Evolutionary conservation across 2,797 vertebrate species (phyloP).

Genomic region (Aldrovandia affinis): DNA sequence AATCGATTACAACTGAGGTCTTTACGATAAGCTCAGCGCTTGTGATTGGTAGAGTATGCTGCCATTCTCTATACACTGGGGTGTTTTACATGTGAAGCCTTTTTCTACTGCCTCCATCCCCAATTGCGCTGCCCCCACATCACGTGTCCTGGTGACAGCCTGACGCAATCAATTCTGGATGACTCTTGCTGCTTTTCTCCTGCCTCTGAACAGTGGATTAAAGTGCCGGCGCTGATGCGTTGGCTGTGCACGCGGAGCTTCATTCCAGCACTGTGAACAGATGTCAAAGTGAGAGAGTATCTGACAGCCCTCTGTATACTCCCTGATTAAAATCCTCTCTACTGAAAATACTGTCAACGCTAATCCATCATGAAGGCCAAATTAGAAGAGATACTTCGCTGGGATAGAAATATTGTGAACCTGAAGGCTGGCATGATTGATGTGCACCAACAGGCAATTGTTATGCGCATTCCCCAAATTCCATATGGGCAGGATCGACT

Average conservation of each 20-base stretch:
- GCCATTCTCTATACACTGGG: not conserved
- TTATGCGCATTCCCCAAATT: not conserved
- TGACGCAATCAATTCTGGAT: conserved; percentile 22
- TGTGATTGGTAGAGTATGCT: not conserved
- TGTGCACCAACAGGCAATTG: conserved; percentile 5
- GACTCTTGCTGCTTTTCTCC: conserved; percentile 18
- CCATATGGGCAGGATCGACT: not conserved
- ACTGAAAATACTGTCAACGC: conserved; percentile 11
- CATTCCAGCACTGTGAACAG: conserved; percentile 17
- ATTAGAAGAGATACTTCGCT: conserved; percentile 5
- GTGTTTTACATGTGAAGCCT: not conserved
- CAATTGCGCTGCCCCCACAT: not conserved
- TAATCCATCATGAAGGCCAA: conserved; percentile 23
- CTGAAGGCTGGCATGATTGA: not conserved
- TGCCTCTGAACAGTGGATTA: conserved; percentile 20
- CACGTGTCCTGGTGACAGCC: not conserved
- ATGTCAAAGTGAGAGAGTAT: conserved; percentile 14
- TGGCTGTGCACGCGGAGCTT: not conserved
- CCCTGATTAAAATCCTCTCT: conserved; percentile 25
- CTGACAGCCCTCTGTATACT: not conserved
- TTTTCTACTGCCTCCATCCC: not conserved
- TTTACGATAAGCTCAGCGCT: not conserved
- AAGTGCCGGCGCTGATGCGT: not conserved
- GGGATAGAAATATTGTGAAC: not conserved
- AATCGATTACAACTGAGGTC: not conserved